phyloP scores from a whole-genome alignment of 1,140 invertebrate species.

The Anoplophora glabripennis region DNA sequence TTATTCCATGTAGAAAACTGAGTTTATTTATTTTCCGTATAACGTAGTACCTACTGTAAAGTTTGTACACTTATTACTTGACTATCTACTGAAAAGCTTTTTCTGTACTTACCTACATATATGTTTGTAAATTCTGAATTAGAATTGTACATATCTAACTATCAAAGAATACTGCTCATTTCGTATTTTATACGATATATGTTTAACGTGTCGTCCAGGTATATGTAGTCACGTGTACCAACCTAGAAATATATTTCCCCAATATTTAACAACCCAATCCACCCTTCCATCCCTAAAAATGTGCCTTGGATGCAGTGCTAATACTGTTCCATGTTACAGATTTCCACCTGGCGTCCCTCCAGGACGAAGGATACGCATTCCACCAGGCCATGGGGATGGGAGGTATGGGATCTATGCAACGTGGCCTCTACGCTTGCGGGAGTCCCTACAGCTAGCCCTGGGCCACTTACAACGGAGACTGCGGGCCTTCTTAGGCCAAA shows the following conservation, averaged over 20 bases:
- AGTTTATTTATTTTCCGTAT: too few species aligned
- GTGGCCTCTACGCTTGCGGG: conserved; percentile 51
- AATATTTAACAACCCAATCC: not conserved
- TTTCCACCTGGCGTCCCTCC: conserved; percentile 52
- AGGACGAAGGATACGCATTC: conserved; percentile 53
- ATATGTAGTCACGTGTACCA: not conserved
- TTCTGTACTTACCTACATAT: too few species aligned
- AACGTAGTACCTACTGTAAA: too few species aligned
- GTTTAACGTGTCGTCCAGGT: too few species aligned
- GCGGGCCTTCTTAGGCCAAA: conserved; percentile 46
- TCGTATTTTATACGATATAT: too few species aligned
- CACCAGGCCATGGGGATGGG: conserved; percentile 53
- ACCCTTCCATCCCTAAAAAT: conserved; percentile 15
- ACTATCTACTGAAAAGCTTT: too few species aligned
- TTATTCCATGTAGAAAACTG: too few species aligned
- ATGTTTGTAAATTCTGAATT: too few species aligned
- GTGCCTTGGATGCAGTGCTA: not conserved
- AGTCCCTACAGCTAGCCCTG: conserved; percentile 53
- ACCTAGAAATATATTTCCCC: not conserved
- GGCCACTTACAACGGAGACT: conserved; percentile 51
- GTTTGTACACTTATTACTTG: too few species aligned
- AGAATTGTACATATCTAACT: too few species aligned
- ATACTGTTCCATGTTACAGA: conserved; percentile 43
- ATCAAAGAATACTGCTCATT: too few species aligned
- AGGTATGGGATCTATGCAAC: conserved; percentile 51